Conservation (phyloP, 2,888 invertebrate genomes). For the Myopa testacea region DNA sequence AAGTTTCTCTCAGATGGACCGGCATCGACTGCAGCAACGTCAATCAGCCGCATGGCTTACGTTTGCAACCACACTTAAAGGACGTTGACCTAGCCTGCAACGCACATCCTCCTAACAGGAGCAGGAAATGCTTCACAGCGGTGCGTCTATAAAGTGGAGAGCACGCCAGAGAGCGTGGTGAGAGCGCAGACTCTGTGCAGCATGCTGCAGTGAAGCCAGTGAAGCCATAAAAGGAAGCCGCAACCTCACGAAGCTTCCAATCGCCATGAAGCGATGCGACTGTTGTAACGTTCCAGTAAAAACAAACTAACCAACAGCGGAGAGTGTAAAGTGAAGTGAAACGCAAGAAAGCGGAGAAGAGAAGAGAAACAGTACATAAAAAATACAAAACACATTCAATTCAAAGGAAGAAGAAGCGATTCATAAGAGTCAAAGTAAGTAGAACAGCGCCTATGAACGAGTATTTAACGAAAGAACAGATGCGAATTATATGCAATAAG, state of each 20-base stretch:
- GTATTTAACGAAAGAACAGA: not conserved
- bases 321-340: slow-evolving; percentile 4
- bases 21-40: not conserved
- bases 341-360: slow-evolving; percentile 6
- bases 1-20: not conserved
- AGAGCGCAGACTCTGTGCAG: slow-evolving; percentile 46
- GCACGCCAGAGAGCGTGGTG: not conserved
- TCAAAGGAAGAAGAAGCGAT: not conserved
- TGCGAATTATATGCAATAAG: not conserved
- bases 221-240: slow-evolving; percentile 63
- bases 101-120: slow-evolving; percentile 12
- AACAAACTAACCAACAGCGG: not conserved
- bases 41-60: slow-evolving; percentile 18
- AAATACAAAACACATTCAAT: not conserved
- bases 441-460: not conserved
- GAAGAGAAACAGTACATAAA: not conserved
- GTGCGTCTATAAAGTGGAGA: slow-evolving; percentile 13
- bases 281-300: slow-evolving; percentile 41
- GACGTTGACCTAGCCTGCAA: slow-evolving; percentile 23
- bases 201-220: slow-evolving; percentile 36
- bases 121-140: slow-evolving; percentile 9
- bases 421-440: not conserved
- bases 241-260: slow-evolving; percentile 59
- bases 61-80: slow-evolving; percentile 16
- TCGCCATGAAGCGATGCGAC: slow-evolving; percentile 57